Percentiles rank a stretch among this genome's conserved stretches.
These are phyloP conservation scores for Ectemnius lituratus DNA, from an alignment of 2,888 invertebrate genomes.

Conservation along the genomic window DNA sequence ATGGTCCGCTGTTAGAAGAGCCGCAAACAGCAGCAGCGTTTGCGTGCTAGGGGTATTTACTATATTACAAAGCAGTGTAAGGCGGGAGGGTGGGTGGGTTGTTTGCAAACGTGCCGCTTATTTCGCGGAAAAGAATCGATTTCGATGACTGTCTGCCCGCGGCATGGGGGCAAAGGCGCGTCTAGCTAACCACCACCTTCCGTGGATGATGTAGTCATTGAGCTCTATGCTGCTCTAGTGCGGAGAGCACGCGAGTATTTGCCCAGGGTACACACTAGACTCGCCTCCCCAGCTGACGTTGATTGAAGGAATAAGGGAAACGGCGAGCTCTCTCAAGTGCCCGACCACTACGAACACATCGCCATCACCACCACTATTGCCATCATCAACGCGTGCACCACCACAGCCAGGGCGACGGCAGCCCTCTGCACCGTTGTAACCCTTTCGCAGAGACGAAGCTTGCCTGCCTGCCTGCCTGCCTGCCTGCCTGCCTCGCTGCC, in stretches of 20 bases:
- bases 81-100: conserved; percentile 10
- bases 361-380: conserved; percentile 46
- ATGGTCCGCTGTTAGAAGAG: no score
- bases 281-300: conserved; percentile 77
- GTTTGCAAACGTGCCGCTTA: conserved; percentile 50
- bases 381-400: conserved; percentile 12
- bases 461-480: no score
- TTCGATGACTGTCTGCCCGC: conserved; percentile 63
- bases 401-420: no score
- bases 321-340: conserved; percentile 73
- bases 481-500: no score
- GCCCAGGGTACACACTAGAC: conserved; percentile 77
- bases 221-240: conserved; percentile 73
- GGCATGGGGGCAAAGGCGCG: conserved; percentile 57
- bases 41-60: no score
- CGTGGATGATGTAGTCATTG: conserved; percentile 76
- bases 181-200: conserved; percentile 67
- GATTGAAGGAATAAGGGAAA: conserved; percentile 78
- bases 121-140: conserved; percentile 61
- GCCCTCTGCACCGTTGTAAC: conserved; percentile 55
- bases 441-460: conserved; percentile 39
- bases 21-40: no score
- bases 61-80: no score
- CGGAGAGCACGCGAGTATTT: conserved; percentile 74
- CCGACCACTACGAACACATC: conserved; percentile 52